phyloP scores from a whole-genome alignment of 2,113 vertebrate genomes.

The Polypterus senegalus region DNA sequence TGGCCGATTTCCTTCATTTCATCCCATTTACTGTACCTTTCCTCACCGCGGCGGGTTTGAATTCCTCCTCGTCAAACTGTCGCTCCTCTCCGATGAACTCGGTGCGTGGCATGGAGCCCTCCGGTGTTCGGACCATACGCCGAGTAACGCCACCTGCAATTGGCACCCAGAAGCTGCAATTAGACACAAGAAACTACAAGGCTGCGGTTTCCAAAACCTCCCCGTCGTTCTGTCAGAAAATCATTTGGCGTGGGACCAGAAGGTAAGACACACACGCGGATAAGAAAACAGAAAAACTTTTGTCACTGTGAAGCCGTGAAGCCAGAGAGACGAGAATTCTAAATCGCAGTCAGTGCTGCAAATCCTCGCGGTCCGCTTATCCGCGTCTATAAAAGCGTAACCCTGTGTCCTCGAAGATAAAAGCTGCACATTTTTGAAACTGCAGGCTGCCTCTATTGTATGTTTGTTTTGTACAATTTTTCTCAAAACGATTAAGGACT shows the following conservation, averaged over 20 bases:
- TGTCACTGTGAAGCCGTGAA: no score
- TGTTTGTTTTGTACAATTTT: no score
- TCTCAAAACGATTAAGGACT: no score
- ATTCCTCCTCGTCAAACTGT: slow-evolving; percentile 42
- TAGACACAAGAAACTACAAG: neutral
- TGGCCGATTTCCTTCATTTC: neutral
- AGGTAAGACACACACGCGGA: neutral
- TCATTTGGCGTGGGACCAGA: neutral
- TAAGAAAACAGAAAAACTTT: no score
- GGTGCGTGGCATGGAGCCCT: slow-evolving; percentile 47
- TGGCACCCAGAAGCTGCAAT: slow-evolving; percentile 4
- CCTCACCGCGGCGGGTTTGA: slow-evolving; percentile 56
- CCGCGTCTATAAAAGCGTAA: no score
- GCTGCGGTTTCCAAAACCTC: neutral
- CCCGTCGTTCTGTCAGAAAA: neutral
- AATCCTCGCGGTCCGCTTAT: no score
- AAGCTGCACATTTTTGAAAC: no score
- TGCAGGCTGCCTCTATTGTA: no score
- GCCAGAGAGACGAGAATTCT: no score
- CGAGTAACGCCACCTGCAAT: slow-evolving; percentile 62
- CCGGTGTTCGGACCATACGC: slow-evolving; percentile 64
- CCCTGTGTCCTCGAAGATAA: no score
- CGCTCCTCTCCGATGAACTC: slow-evolving; percentile 66
- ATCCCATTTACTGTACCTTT: slow-evolving; percentile 55
- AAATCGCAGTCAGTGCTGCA: no score